Evolutionary conservation across 2,797 vertebrate species (phyloP).

Genomic region (Bovichtus diacanthus): DNA sequence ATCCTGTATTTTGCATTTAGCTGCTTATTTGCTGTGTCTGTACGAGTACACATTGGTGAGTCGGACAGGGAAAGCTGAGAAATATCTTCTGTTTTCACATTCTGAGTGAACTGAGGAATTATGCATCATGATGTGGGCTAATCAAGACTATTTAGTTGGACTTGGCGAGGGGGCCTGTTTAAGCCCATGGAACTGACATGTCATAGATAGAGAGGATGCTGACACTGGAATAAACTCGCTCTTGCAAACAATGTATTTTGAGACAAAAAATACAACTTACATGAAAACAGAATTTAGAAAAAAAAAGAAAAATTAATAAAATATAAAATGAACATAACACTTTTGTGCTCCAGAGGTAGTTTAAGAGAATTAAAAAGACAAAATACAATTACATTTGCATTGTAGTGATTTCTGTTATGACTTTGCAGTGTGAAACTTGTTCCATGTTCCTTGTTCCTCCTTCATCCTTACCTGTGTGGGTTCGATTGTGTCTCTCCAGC

Average conservation of each 20-base stretch:
- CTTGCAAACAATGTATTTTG: too few species aligned
- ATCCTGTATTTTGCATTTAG: too few species aligned
- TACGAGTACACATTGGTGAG: constrained; percentile 7
- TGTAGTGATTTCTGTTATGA: neutral
- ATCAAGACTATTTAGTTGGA: neutral
- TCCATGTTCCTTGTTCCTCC: neutral
- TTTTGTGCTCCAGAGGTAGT: neutral
- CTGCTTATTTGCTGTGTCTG: neutral
- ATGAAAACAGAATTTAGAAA: neutral
- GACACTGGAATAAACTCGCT: too few species aligned
- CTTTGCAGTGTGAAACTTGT: neutral
- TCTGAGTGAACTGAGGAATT: too few species aligned
- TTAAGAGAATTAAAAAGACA: neutral
- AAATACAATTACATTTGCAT: neutral
- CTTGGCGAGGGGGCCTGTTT: too few species aligned
- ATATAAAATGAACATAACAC: neutral
- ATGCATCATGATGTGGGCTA: neutral
- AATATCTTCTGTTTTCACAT: too few species aligned
- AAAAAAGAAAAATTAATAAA: neutral
- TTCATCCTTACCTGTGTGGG: constrained; percentile 97
- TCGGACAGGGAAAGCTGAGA: neutral
- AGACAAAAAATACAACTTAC: neutral
- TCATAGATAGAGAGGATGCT: too few species aligned
- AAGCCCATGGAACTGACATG: too few species aligned
- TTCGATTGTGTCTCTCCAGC: constrained; percentile 95